Conservation (phyloP, 2,888 invertebrate genomes). For the Eupithecia tripunctaria region DNA sequence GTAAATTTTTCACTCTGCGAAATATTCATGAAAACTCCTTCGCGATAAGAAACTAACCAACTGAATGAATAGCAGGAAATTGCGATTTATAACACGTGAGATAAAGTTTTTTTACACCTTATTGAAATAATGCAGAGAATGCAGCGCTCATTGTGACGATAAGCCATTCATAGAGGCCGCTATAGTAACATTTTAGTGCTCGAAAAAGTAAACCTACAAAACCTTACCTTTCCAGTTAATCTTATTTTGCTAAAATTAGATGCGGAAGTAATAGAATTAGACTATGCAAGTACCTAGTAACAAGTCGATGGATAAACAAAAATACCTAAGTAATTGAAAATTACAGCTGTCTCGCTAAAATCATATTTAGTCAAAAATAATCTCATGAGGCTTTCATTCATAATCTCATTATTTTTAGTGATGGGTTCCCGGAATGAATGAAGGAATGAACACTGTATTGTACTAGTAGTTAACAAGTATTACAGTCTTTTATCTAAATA, state of each 20-base stretch:
- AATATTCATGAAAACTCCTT: conserved; percentile 54
- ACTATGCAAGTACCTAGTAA: background rate
- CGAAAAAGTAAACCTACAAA: background rate
- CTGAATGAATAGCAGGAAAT: conserved; percentile 39
- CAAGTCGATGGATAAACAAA: background rate
- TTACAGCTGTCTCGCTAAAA: background rate
- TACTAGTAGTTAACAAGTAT: no score
- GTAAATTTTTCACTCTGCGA: conserved; percentile 45
- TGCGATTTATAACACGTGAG: conserved; percentile 30
- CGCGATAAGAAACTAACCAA: conserved; percentile 42
- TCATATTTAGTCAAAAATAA: background rate
- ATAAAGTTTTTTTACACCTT: conserved; percentile 34
- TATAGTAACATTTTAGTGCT: background rate
- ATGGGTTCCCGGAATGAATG: background rate
- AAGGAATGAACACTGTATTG: no score
- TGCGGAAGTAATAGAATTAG: background rate
- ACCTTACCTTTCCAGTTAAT: background rate
- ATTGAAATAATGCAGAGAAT: conserved; percentile 36
- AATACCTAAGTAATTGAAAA: background rate
- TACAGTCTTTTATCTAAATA: no score
- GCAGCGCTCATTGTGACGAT: conserved; percentile 22
- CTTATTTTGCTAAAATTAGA: background rate
- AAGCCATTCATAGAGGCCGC: background rate
- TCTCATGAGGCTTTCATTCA: background rate
- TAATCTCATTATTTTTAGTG: background rate